A percentile compares a stretch with the other conserved stretches of the same genome.
Conservation (phyloP, 2,888 invertebrate species). For the Harpalus rubripes region DNA sequence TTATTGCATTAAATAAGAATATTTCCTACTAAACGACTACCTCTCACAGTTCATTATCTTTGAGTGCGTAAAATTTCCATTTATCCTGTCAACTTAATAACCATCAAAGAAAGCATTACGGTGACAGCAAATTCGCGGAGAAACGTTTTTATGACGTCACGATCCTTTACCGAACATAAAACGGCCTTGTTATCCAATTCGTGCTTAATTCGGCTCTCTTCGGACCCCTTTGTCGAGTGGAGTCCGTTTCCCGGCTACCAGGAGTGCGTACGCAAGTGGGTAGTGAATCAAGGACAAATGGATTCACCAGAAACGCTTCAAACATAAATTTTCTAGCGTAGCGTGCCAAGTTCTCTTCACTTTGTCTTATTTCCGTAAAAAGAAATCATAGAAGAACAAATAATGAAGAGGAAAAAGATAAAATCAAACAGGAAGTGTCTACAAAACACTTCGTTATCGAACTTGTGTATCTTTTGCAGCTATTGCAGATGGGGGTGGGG, state of each 20-base stretch:
- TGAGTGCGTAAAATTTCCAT: conserved; percentile 30
- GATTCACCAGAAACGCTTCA: conserved; percentile 23
- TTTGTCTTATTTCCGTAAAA: conserved; percentile 35
- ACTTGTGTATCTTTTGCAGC: conserved; percentile 20
- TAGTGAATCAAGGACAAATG: conserved; percentile 27
- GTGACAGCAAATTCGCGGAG: conserved; percentile 9
- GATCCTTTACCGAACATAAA: conserved; percentile 37
- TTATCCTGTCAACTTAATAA: conserved; percentile 37
- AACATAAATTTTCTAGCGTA: conserved; percentile 31
- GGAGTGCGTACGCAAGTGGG: neutral
- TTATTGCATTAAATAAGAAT: conserved; percentile 8
- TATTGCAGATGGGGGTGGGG: neutral
- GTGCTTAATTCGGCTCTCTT: conserved; percentile 10
- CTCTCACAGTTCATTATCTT: conserved; percentile 26
- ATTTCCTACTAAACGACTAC: conserved; percentile 9
- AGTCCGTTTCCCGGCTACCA: neutral
- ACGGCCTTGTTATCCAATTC: neutral
- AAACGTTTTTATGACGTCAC: conserved; percentile 44
- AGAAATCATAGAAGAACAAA: conserved; percentile 49
- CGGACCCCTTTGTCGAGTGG: neutral
- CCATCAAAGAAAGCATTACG: conserved; percentile 24
- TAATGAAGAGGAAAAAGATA: conserved; percentile 52
- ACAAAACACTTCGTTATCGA: conserved; percentile 31
- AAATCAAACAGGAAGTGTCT: conserved; percentile 47
- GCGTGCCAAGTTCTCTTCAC: conserved; percentile 27